These are phyloP conservation scores for Hemibagrus wyckioides DNA, from an alignment of 2,113 vertebrate genomes.

Conservation along the genomic window DNA sequence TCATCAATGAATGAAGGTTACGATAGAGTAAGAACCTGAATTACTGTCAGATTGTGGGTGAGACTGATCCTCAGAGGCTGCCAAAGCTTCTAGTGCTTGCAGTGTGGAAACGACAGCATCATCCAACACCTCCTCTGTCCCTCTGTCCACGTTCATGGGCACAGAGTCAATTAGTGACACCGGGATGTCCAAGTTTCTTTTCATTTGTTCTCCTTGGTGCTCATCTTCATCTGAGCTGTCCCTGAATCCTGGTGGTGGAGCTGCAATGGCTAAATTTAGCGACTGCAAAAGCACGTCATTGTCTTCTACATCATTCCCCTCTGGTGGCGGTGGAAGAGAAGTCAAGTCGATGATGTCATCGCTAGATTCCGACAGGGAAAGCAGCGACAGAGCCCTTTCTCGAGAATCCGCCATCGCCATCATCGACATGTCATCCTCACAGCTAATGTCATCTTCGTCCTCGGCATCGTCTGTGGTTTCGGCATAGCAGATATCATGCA, in stretches of 20 bases:
- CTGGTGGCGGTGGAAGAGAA: conserved; percentile 94
- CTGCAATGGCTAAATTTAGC: conserved; percentile 95
- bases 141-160: conserved; percentile 81
- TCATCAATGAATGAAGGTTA: conserved; percentile 96
- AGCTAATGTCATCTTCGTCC: conserved; percentile 96
- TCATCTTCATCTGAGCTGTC: conserved; percentile 98
- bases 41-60: conserved; percentile 87
- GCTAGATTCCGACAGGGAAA: conserved; percentile 91
- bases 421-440: conserved; percentile 89
- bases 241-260: conserved; percentile 95
- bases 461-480: conserved; percentile 94
- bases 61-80: conserved; percentile 90
- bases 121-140: conserved; percentile 82
- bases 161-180: conserved; percentile 97
- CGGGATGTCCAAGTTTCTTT: conserved; percentile 83
- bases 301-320: conserved; percentile 89
- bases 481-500: conserved; percentile 95
- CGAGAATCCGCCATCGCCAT: conserved; percentile 80
- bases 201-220: conserved; percentile 75
- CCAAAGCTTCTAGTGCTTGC: conserved; percentile 90
- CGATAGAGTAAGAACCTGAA: conserved; percentile 99
- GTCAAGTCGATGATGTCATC: conserved; percentile 99
- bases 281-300: conserved; percentile 93
- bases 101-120: conserved; percentile 87
- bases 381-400: conserved; percentile 80